Conservation (phyloP, 1,140 invertebrate species). For the Pachyrhynchus sulphureomaculatus region DNA sequence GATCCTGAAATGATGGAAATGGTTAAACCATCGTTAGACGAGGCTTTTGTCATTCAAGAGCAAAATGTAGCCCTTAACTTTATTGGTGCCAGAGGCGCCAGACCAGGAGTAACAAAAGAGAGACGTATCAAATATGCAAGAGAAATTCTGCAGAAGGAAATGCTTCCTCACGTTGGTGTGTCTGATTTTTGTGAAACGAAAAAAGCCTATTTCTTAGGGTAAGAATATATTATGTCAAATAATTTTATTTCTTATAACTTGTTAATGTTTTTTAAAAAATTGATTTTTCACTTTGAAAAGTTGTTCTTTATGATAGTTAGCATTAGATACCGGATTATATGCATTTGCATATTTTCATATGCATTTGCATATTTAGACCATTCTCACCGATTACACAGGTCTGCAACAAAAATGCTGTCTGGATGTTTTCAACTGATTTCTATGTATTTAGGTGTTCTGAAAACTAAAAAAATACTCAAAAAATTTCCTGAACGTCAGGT, state of each 20-base stretch:
- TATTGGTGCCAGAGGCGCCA: conserved; percentile 93
- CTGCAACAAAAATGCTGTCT: no score
- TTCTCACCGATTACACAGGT: no score
- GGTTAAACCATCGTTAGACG: conserved; percentile 98
- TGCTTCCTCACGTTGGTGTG: conserved; percentile 98
- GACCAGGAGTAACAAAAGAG: conserved; percentile 96
- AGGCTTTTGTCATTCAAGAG: conserved; percentile 99
- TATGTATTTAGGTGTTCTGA: no score
- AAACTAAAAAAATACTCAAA: no score
- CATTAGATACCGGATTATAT: no score
- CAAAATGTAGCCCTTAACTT: conserved; percentile 98
- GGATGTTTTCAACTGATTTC: no score
- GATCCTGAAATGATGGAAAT: conserved; percentile 99
- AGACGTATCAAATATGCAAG: conserved; percentile 98
- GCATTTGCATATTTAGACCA: no score
- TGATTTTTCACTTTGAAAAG: no score
- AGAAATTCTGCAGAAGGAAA: conserved; percentile 99
- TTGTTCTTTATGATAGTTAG: no score
- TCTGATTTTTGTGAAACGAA: conserved; percentile 99
- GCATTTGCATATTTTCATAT: no score
- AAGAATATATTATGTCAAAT: conserved; percentile 29
- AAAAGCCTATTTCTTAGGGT: conserved; percentile 96
- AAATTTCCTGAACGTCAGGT: no score
- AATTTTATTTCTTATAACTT: neutral
- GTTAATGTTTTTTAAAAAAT: conserved; percentile 8